These are phyloP conservation scores for Probosciger aterrimus DNA, from an alignment of 2,113 vertebrate genomes.

Conservation along the genomic window DNA sequence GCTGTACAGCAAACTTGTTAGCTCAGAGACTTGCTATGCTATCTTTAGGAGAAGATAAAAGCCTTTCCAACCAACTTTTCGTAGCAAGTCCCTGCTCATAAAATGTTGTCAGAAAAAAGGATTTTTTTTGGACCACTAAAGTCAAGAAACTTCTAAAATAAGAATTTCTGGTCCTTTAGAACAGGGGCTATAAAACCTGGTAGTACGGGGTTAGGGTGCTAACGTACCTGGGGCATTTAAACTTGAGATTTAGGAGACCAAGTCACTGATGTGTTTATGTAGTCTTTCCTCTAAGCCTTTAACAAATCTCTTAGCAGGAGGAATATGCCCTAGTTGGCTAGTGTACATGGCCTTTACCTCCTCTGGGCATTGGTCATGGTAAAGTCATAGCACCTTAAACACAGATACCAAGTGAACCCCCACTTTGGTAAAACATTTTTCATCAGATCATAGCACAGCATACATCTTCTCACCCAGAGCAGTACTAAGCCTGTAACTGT, in stretches of 20 bases:
- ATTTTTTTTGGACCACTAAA: neutral
- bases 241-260: neutral
- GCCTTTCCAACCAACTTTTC: neutral
- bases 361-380: neutral
- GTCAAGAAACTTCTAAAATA: neutral
- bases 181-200: neutral
- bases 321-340: neutral
- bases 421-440: neutral
- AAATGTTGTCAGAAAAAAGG: neutral
- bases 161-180: neutral
- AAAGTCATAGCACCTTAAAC: neutral
- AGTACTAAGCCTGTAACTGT: neutral
- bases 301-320: neutral
- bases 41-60: neutral
- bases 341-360: fast-evolving
- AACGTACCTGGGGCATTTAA: neutral
- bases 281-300: neutral
- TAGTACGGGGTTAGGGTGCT: neutral
- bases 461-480: neutral
- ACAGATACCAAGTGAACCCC: neutral
- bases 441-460: fast-evolving
- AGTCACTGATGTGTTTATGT: neutral
- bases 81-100: neutral
- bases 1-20: neutral
- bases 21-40: neutral